Base-by-base conservation (phyloP, 1,140 invertebrate species). In the Hydropsyche tenuis region DNA sequence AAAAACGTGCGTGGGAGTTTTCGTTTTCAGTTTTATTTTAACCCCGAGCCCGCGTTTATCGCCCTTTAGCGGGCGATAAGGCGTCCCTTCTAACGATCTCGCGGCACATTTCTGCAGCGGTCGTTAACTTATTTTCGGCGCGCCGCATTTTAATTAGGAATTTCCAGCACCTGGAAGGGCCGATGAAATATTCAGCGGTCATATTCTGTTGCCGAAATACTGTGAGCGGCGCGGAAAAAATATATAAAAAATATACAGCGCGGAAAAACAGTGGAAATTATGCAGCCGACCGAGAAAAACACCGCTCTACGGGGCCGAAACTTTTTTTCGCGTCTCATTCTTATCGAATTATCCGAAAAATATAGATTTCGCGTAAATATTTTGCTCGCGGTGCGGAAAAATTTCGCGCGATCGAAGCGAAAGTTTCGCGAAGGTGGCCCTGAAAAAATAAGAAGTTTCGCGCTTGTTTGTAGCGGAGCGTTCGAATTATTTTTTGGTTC, bases 161-260 rank as follows among this genome's bases (percentile, higher is more conserved):
- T 56, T 70, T 60, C 69, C 69, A 65, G 30, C 63, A 70, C 69
- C 69, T 70, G 51, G 51, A 70, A 46, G 30, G 27, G 23, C 23
- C 69, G 30, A 70, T 70, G 69, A 70, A 70, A 70, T 70, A 70
- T 70, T 70, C 69, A 70, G 18, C 23, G 69, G 30, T 46, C 51
- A 37, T 56, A 70, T 70, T 70, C 66, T 42, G 45, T 27, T 45
- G 66, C 45, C 66, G 45, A 69, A 20, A 69, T 22, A 51, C 30
- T 51, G 66, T n/a, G n/a, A n/a, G n/a, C n/a, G n/a, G n/a, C n/a
- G n/a, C n/a, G n/a, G n/a, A n/a, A n/a, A n/a, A n/a, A n/a, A n/a
- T n/a, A n/a, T n/a, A n/a, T n/a, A n/a, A n/a, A n/a, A 42, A 65
- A 65, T 30, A 65, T 37, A 37, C 30, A 3, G 30, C 30, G 18